Conservation (phyloP, 2,797 vertebrate species). For the Lacerta viridis region DNA sequence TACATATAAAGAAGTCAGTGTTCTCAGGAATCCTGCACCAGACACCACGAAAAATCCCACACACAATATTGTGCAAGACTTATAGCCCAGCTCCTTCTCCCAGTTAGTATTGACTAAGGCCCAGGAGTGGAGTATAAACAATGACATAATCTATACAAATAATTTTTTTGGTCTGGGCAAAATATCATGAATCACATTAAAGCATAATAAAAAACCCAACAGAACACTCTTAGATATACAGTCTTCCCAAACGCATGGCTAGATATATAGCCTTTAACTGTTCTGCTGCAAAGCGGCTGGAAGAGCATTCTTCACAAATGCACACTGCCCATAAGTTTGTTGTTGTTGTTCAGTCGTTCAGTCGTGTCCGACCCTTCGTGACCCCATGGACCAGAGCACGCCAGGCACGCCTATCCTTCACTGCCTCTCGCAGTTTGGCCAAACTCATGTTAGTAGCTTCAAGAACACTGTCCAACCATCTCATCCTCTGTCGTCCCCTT, state of each 20-base stretch:
- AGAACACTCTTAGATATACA: neutral
- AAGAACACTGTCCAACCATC: too few species aligned
- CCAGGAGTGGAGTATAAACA: neutral
- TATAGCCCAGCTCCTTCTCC: neutral
- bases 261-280: slow-evolving; percentile 18
- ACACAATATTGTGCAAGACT: neutral
- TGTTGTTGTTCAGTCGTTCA: too few species aligned
- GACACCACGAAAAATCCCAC: neutral
- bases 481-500: too few species aligned
- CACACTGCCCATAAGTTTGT: neutral
- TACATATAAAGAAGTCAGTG: neutral
- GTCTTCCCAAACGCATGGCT: slow-evolving; percentile 1
- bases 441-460: too few species aligned
- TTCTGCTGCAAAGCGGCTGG: neutral
- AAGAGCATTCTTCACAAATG: neutral
- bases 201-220: neutral
- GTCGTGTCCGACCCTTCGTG: too few species aligned
- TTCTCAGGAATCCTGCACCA: neutral
- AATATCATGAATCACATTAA: slow-evolving; percentile 31
- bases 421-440: too few species aligned
- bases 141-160: slow-evolving; percentile 8
- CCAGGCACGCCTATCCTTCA: too few species aligned
- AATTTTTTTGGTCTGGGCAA: slow-evolving; percentile 27
- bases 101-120: neutral
- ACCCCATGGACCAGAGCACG: too few species aligned